Percentiles rank a stretch among this genome's conserved stretches.
Evolutionary conservation across 2,888 invertebrate species (phyloP).

Genomic region (Pterostichus niger): DNA sequence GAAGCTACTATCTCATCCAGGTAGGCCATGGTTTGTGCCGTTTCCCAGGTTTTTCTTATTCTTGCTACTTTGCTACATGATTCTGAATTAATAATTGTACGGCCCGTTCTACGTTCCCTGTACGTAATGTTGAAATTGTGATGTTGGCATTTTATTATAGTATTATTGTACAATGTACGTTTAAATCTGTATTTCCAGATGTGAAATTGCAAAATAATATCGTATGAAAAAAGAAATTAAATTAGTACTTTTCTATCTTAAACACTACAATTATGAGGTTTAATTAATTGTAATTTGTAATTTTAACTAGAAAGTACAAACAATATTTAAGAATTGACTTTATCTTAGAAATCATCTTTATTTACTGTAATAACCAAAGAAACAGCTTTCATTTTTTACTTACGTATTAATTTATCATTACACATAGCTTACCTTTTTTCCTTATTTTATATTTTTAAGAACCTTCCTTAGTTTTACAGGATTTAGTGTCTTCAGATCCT

Average conservation of each 20-base stretch:
- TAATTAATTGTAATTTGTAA: background rate
- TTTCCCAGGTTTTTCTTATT: constrained; percentile 4
- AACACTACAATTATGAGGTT: background rate
- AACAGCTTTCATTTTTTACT: too few relatives aligned
- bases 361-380: too few relatives aligned
- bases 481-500: too few relatives aligned
- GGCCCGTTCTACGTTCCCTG: background rate
- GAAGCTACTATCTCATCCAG: constrained; percentile 10
- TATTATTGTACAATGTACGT: too few relatives aligned
- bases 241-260: background rate
- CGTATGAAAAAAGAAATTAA: background rate
- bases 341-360: too few relatives aligned
- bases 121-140: background rate
- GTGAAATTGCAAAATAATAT: background rate
- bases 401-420: too few relatives aligned
- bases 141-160: background rate
- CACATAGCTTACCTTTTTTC: too few relatives aligned
- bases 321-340: too few relatives aligned
- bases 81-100: constrained; percentile 11
- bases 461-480: too few relatives aligned
- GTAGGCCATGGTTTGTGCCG: constrained; percentile 1
- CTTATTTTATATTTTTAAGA: too few relatives aligned
- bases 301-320: background rate
- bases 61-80: background rate
- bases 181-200: too few relatives aligned